Evolutionary conservation across 2,888 invertebrate genomes (phyloP).

Genomic region (Heliconius cydno): DNA sequence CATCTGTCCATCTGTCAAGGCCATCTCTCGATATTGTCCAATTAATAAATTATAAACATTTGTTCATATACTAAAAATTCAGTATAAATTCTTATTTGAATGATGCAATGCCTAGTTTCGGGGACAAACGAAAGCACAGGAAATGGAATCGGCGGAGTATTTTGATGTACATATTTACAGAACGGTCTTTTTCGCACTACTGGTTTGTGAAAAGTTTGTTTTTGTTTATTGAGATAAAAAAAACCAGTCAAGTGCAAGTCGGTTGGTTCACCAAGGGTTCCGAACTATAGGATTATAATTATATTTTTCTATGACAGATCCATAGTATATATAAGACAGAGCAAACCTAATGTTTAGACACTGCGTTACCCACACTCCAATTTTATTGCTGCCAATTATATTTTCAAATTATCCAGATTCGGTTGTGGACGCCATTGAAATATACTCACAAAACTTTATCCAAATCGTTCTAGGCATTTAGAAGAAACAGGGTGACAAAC

Average conservation of each 20-base stretch:
- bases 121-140: conserved; percentile 45
- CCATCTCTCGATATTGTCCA: neutral
- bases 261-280: too few relatives aligned
- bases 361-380: neutral
- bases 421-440: neutral
- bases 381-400: neutral
- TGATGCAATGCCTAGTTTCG: neutral
- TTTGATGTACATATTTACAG: conserved; percentile 32
- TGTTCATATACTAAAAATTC: neutral
- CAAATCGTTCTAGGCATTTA: neutral
- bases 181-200: conserved; percentile 20
- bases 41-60: neutral
- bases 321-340: neutral
- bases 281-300: too few relatives aligned
- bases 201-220: neutral
- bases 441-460: neutral
- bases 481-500: neutral
- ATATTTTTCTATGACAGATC: too few relatives aligned
- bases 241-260: too few relatives aligned
- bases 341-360: neutral
- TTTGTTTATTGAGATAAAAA: neutral
- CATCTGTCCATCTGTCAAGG: neutral
- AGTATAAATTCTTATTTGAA: neutral
- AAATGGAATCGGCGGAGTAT: conserved; percentile 53
- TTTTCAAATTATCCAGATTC: too few relatives aligned